Percentiles rank a stretch among this genome's conserved stretches.
Conservation (phyloP, 2,113 vertebrate genomes). For the Nannobrachium achirus region DNA sequence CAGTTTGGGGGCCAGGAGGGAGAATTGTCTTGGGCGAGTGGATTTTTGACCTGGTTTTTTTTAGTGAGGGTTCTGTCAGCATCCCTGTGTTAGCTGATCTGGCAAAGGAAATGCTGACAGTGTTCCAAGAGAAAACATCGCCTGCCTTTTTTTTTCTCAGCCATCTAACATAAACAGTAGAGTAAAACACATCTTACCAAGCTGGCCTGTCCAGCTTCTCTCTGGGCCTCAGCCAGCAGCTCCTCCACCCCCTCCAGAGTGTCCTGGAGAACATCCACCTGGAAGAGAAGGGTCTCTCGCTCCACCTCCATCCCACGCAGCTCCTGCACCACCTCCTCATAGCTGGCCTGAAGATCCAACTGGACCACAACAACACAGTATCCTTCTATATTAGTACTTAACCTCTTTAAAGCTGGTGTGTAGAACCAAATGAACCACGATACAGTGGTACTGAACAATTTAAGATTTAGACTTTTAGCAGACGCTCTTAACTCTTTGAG, state of each 20-base stretch:
- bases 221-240: conserved; percentile 78
- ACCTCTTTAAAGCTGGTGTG: no score
- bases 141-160: background rate
- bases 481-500: no score
- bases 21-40: no score
- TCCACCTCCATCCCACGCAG: conserved; percentile 77
- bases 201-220: conserved; percentile 68
- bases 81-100: no score
- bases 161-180: no score
- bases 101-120: background rate
- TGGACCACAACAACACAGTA: conserved; percentile 52
- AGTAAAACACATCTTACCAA: conserved; percentile 52
- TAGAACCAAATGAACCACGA: no score
- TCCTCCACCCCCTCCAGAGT: conserved; percentile 79
- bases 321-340: conserved; percentile 77
- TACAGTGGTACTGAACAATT: no score
- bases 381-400: no score
- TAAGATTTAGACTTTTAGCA: no score
- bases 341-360: conserved; percentile 78
- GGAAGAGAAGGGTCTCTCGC: conserved; percentile 78
- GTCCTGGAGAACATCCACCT: conserved; percentile 82
- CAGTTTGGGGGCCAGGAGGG: no score
- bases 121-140: background rate
- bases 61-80: no score
- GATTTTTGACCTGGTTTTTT: no score